Percentiles rank a stretch among this genome's conserved stretches.
phyloP scores from a whole-genome alignment of 2,888 invertebrate species.

The Cerastis rubricosa region DNA sequence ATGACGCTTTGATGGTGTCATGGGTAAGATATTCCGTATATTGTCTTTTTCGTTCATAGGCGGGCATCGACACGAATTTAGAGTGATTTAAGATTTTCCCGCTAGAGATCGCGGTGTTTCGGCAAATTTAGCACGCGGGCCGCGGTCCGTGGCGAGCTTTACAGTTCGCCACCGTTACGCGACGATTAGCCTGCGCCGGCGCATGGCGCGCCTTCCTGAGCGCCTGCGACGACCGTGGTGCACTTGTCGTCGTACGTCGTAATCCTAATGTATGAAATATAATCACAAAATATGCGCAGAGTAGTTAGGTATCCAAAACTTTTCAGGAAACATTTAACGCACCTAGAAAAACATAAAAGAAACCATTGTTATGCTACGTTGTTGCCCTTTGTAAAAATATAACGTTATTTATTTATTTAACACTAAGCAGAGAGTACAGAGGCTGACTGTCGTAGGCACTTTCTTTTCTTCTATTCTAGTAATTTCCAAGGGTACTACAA shows the following conservation, averaged over 20 bases:
- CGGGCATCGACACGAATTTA: constrained; percentile 79
- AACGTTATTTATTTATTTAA: background rate
- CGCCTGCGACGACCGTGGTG: constrained; percentile 64
- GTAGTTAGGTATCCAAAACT: background rate
- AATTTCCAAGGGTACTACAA: too few species aligned
- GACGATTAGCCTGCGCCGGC: constrained; percentile 87
- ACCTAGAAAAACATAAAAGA: background rate
- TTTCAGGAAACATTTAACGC: background rate
- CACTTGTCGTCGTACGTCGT: constrained; percentile 64
- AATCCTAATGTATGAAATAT: constrained; percentile 17
- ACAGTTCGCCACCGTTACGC: constrained; percentile 90
- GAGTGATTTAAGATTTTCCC: constrained; percentile 87
- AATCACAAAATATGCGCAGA: constrained; percentile 1
- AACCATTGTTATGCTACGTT: background rate
- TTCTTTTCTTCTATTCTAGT: background rate
- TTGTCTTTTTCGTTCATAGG: constrained; percentile 58
- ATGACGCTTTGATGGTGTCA: constrained; percentile 33
- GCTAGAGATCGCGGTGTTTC: constrained; percentile 88
- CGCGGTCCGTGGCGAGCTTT: constrained; percentile 88
- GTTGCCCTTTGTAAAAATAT: background rate
- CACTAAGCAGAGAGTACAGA: background rate
- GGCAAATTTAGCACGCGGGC: constrained; percentile 90
- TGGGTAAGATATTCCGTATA: constrained; percentile 40
- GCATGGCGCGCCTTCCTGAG: constrained; percentile 75
- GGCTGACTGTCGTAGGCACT: background rate